phyloP scores from a whole-genome alignment of 2,888 invertebrate genomes.

The Hoplodrina blanda region DNA sequence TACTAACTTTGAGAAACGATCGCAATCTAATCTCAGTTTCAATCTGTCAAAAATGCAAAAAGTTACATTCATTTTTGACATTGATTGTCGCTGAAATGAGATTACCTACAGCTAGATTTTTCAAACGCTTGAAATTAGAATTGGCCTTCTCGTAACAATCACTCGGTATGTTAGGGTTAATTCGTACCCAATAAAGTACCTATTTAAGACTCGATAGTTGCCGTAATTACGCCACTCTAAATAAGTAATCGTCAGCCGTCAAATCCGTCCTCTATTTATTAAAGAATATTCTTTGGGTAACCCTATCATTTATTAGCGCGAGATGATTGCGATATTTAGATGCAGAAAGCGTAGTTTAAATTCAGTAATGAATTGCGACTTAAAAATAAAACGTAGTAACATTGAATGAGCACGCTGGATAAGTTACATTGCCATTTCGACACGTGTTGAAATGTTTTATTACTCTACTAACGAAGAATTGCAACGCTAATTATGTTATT shows the following conservation, averaged over 20 bases:
- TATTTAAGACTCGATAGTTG: too few relatives aligned
- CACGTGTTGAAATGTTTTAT: conserved; percentile 42
- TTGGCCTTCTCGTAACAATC: not conserved
- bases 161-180: conserved; percentile 9
- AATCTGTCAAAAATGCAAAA: too few relatives aligned
- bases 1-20: too few relatives aligned
- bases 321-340: conserved; percentile 1
- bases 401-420: conserved; percentile 25
- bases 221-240: too few relatives aligned
- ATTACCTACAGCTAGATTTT: too few relatives aligned
- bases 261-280: not conserved
- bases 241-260: too few relatives aligned
- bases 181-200: not conserved
- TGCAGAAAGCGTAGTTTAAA: conserved; percentile 33
- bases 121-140: too few relatives aligned
- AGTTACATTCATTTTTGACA: too few relatives aligned
- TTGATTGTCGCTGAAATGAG: too few relatives aligned
- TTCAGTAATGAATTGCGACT: conserved; percentile 26
- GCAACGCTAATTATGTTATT: conserved; percentile 49
- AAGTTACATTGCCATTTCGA: conserved; percentile 31
- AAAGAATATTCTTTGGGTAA: not conserved
- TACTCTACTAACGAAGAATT: conserved; percentile 36
- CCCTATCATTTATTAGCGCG: not conserved
- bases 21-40: too few relatives aligned
- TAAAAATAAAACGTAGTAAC: conserved; percentile 43